Base-by-base conservation (phyloP, 1,140 invertebrate genomes). In the Drosophila ficusphila region DNA sequence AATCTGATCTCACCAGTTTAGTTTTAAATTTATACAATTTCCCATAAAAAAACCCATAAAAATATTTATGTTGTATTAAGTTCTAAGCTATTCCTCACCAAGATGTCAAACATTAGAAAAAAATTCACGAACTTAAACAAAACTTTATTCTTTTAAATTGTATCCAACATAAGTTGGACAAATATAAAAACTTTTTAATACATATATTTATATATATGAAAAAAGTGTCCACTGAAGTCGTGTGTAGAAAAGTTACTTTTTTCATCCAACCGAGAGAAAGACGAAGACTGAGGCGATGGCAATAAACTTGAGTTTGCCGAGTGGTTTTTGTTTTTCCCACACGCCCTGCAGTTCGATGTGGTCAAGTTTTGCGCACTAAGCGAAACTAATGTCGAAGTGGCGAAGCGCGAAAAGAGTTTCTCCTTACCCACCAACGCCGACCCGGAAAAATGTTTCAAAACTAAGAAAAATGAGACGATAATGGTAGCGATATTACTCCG, bases 391-490 rank as follows among this genome's bases (percentile, higher is more conserved):
- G 79, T 83, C 76, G 60, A 83, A 79, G 65, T 83, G 76, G 60
- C 58, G 82, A 72, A 79, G 79, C 79, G 79, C 75, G 75, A 85
- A 72, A 76, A 72, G 79, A 79, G 79, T 74, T 79, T 38, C 39
- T 21, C n/a, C 14, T 31, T 25, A 19, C 5, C 29, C 33, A 14
- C 21, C 54, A 42, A 39, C 9, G 8, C 21, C 25, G 16, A 4
- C 47, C 44, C 33, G 14, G 41, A 12, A 60, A 64, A 67, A 61
- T 71, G 53, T 56, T 65, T 58, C 38, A 71, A 76, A 79, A 83
- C 79, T 71, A 85, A 83, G 79, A 83, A 74, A 83, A 83, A 83
- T 85, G 79, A 76, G 71, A 75, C 60, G 81, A 85, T 83, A 83
- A 83, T 83, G 64, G 79, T 58, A 54, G 58, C 48, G 47, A 77